Evolutionary conservation across 2,113 vertebrate species (phyloP).

Genomic region (Todiramphus chloris): DNA sequence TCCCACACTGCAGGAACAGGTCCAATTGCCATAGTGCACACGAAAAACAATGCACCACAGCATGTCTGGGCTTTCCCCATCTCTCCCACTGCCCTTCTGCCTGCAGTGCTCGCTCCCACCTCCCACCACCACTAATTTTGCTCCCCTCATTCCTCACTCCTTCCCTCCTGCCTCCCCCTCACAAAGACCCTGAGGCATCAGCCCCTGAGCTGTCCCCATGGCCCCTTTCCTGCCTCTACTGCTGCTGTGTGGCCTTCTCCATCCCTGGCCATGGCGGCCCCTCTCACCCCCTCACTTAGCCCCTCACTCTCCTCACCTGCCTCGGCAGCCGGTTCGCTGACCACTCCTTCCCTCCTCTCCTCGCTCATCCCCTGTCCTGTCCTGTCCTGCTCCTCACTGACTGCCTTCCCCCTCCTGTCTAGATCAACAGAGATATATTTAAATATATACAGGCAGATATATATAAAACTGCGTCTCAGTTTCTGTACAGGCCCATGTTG

Average conservation of each 20-base stretch:
- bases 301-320: background rate
- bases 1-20: background rate
- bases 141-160: background rate
- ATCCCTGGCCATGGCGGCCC: background rate
- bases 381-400: background rate
- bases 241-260: background rate
- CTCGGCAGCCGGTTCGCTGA: background rate
- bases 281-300: background rate
- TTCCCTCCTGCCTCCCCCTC: accelerated
- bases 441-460: background rate
- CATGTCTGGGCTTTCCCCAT: background rate
- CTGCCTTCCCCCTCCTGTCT: background rate
- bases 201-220: background rate
- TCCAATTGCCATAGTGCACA: conserved; percentile 16
- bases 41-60: conserved; percentile 14
- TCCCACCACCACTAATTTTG: background rate
- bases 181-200: accelerated
- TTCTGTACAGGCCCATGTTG: background rate
- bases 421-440: accelerated
- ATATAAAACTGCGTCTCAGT: background rate
- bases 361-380: accelerated
- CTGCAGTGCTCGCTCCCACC: background rate
- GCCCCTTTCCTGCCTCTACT: background rate
- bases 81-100: background rate
- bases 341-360: background rate